phyloP scores from a whole-genome alignment of 2,888 invertebrate species.

The Caenorhabditis macrosperma region DNA sequence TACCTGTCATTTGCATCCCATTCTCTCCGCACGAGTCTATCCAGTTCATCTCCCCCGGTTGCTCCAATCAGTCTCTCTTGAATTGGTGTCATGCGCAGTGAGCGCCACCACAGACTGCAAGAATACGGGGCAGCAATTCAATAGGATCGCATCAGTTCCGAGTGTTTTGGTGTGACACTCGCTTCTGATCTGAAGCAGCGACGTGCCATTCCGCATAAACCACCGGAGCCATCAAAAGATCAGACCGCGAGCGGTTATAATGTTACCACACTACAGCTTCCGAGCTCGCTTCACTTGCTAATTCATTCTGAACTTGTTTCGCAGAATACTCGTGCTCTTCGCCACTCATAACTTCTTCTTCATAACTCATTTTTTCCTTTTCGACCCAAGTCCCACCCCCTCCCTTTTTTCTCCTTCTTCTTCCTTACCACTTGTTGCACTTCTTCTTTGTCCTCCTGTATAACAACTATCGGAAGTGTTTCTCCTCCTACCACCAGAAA shows the following conservation, averaged over 20 bases:
- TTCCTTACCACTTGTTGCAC: slow-evolving; percentile 3
- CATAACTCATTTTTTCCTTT: background rate
- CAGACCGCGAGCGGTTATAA: no score
- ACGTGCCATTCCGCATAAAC: slow-evolving; percentile 21
- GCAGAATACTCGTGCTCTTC: background rate
- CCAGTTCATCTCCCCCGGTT: background rate
- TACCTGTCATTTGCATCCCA: slow-evolving; percentile 28
- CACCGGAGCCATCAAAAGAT: background rate
- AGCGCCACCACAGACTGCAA: no score
- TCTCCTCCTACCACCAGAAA: background rate
- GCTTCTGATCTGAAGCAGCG: background rate
- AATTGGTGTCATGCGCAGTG: background rate
- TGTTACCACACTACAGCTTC: background rate
- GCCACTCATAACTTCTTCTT: background rate
- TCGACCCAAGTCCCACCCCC: no score
- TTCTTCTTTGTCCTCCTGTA: background rate
- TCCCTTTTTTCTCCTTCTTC: background rate
- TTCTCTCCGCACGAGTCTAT: slow-evolving; percentile 1
- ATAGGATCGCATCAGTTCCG: background rate
- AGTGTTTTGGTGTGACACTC: background rate
- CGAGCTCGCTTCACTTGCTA: slow-evolving; percentile 40
- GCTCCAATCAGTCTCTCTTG: background rate
- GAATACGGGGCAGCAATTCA: background rate
- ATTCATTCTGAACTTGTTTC: slow-evolving; percentile 24
- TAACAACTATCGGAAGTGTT: slow-evolving; percentile 25